Evolutionary conservation across 2,113 vertebrate genomes (phyloP).

Genomic region (Phycodurus eques): DNA sequence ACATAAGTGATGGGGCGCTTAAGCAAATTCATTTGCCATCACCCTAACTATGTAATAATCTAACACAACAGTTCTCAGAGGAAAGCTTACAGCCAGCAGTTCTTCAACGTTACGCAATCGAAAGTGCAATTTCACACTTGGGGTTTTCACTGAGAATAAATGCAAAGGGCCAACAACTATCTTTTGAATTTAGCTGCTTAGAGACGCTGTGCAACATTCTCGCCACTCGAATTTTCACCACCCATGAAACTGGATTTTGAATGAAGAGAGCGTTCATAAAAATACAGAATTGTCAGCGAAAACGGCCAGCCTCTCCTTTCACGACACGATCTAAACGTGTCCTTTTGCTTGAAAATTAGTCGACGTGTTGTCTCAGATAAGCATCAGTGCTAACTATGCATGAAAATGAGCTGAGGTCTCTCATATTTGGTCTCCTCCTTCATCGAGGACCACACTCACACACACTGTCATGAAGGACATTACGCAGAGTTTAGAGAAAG

Average conservation of each 20-base stretch:
- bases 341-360: neutral
- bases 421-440: neutral
- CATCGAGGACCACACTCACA: neutral
- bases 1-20: neutral
- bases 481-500: slow-evolving; percentile 49
- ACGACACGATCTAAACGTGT: neutral
- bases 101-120: neutral
- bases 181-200: neutral
- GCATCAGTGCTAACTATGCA: neutral
- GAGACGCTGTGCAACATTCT: neutral
- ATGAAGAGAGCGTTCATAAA: neutral
- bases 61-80: neutral
- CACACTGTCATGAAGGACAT: slow-evolving; percentile 26
- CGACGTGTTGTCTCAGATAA: neutral
- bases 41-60: neutral
- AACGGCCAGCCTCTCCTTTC: neutral
- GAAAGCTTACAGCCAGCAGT: neutral
- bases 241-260: slow-evolving; percentile 6
- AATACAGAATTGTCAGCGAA: neutral
- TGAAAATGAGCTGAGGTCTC: neutral
- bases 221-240: slow-evolving; percentile 3
- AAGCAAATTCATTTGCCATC: slow-evolving; percentile 3
- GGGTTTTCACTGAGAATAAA: neutral
- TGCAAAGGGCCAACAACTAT: neutral
- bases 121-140: slow-evolving; percentile 11